These are phyloP conservation scores for Enteromius unitaeniatus DNA, from an alignment of 2,797 vertebrate genomes.

Conservation along the genomic window DNA sequence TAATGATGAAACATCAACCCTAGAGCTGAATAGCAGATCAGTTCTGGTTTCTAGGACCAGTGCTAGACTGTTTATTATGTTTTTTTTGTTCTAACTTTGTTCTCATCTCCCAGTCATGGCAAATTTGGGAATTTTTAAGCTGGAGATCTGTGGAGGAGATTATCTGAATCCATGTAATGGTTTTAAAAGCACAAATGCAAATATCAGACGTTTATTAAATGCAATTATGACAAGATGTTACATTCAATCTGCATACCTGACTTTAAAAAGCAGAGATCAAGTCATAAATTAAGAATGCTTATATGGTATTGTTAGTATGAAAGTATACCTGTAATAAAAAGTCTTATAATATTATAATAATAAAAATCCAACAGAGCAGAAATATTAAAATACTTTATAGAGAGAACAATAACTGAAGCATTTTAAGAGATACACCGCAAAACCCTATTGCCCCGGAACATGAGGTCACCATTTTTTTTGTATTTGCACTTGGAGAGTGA, in stretches of 20 bases:
- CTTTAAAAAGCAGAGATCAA: not conserved
- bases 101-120: not conserved
- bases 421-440: not conserved
- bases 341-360: constrained; percentile 2
- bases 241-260: not conserved
- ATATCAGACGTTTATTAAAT: not conserved
- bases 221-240: not conserved
- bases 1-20: constrained; percentile 12
- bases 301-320: not conserved
- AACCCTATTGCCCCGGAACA: not conserved
- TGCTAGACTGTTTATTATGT: constrained; percentile 4
- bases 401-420: constrained; percentile 6
- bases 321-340: not conserved
- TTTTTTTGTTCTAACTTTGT: not conserved
- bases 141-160: not conserved
- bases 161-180: not conserved
- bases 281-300: not conserved
- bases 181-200: not conserved
- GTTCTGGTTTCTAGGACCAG: not conserved
- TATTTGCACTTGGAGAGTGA: constrained; percentile 15
- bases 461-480: not conserved
- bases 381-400: not conserved
- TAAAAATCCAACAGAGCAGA: constrained; percentile 5
- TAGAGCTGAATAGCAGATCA: not conserved
- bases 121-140: not conserved